Evolutionary conservation across 2,797 vertebrate genomes (phyloP).

Genomic region (Microctenopoma stevenorrisi): DNA sequence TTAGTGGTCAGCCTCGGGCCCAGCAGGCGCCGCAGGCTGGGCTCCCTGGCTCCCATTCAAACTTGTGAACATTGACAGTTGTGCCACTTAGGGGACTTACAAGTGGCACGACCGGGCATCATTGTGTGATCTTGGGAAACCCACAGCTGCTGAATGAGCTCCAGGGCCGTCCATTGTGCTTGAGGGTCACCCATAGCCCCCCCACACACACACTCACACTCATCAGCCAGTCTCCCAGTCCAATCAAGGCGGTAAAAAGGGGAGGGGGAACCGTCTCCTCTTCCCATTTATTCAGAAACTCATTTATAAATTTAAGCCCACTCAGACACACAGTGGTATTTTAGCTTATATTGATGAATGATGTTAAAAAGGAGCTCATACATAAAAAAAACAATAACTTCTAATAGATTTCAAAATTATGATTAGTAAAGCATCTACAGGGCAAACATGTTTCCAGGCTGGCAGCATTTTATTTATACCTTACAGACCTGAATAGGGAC

Average conservation of each 20-base stretch:
- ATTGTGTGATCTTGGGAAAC: slow-evolving; percentile 90
- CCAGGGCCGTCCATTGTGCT: slow-evolving; percentile 80
- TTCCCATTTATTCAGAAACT: slow-evolving; percentile 66
- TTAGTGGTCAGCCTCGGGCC: slow-evolving; percentile 79
- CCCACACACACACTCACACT: slow-evolving; percentile 49
- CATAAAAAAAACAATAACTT: background rate
- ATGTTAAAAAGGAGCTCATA: slow-evolving; percentile 15
- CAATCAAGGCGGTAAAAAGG: slow-evolving; percentile 69
- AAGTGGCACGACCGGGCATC: slow-evolving; percentile 82
- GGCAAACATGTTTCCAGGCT: background rate
- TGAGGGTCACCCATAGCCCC: slow-evolving; percentile 72
- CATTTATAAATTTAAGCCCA: slow-evolving; percentile 59
- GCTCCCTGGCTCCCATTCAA: slow-evolving; percentile 80
- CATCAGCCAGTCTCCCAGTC: slow-evolving; percentile 64
- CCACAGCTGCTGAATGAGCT: slow-evolving; percentile 89
- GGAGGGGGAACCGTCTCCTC: slow-evolving; percentile 52
- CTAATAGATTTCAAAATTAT: background rate
- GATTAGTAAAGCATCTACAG: background rate
- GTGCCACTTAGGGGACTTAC: slow-evolving; percentile 82
- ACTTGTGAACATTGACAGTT: slow-evolving; percentile 84
- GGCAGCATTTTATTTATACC: background rate
- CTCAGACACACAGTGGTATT: slow-evolving; percentile 53
- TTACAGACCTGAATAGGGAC: background rate
- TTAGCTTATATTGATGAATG: slow-evolving; percentile 14
- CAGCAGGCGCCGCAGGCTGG: slow-evolving; percentile 48